Base-by-base conservation (phyloP, 2,797 vertebrate genomes). In the Stomatorhinus walkeri region DNA sequence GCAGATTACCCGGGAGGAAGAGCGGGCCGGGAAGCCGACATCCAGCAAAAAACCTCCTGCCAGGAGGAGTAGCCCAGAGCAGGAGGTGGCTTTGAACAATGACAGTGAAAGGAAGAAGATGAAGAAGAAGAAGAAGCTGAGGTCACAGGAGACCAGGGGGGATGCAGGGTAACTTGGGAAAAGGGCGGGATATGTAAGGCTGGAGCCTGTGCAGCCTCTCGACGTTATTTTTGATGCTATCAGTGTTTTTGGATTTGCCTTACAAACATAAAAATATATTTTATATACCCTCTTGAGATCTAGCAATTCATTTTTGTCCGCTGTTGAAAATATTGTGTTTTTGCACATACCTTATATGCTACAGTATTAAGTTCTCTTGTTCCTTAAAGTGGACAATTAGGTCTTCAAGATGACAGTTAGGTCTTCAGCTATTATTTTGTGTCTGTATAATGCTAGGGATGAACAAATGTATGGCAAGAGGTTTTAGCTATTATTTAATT, bases 81-180 rank as follows among this genome's bases (percentile, higher is more conserved):
- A 91, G 72, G 94, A 93, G 87, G 88, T 91, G 54, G 61, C 90
- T 3, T 88, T 97, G 88, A 97, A 95, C 89, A 97, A 95, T 92
- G 96, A 98, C 84, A 90, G 93, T 8, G 94, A 95, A 72, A 72
- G 68, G 28, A 72, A 16, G 87, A 98, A 96, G 93, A 98, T 97
- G 91, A 98, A 97, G 92, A 98, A 97, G 92, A 98, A 97, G 95
- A 98, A 97, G 90, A 98, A 97, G 93, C 93, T 96, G 14, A 92
- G 88, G 87, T 91, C 94, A 59, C 89, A 91, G 22, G 90, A 91
- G 61, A 91, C 92, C 88, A 95, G 97, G 87, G 92, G 91, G 48
- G 96, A 97, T 92, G 92, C 91, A 89, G 96, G 96, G 96, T 97
- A 89, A 91, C 22, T 16, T 51, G 46, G 59, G 40, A 59, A 46